These are phyloP conservation scores for Drosophila imparisetae DNA, from an alignment of 2,888 invertebrate species.

Conservation along the genomic window DNA sequence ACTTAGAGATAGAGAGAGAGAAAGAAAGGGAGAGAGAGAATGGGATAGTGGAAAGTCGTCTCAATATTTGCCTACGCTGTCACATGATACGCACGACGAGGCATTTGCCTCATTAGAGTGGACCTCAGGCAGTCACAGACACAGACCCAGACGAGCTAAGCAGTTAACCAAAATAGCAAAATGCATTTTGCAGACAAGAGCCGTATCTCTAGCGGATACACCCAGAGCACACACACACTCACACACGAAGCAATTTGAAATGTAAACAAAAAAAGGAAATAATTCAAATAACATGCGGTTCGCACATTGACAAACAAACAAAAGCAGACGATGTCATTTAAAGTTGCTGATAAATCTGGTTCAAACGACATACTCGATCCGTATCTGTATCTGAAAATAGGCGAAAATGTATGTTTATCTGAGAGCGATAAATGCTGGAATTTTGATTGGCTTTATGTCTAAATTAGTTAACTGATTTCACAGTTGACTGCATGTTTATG, in stretches of 20 bases:
- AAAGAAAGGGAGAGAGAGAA: conserved; percentile 1
- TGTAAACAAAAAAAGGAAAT: conserved; percentile 61
- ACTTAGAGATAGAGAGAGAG: conserved; percentile 5
- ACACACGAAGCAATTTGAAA: conserved; percentile 59
- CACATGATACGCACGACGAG: conserved; percentile 52
- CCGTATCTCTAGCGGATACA: conserved; percentile 30
- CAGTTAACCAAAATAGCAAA: conserved; percentile 48
- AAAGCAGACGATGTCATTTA: conserved; percentile 50
- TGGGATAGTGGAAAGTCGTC: conserved; percentile 29
- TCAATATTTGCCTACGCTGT: conserved; percentile 53
- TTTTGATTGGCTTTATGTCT: conserved; percentile 44
- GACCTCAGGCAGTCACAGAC: conserved; percentile 4
- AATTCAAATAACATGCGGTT: conserved; percentile 49
- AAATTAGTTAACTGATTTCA: conserved; percentile 60
- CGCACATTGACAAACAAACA: conserved; percentile 60
- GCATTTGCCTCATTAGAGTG: conserved; percentile 57
- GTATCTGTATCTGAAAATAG: conserved; percentile 25
- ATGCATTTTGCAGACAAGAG: conserved; percentile 52
- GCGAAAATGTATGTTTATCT: conserved; percentile 21
- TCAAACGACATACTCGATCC: conserved; percentile 7
- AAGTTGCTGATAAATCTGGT: conserved; percentile 46
- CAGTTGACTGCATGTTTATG: conserved; percentile 44
- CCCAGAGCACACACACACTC: conserved; percentile 9
- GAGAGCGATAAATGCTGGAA: conserved; percentile 5
- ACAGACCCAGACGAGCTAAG: conserved; percentile 8